Conservation (phyloP, 2,797 vertebrate species). For the Netta rufina region DNA sequence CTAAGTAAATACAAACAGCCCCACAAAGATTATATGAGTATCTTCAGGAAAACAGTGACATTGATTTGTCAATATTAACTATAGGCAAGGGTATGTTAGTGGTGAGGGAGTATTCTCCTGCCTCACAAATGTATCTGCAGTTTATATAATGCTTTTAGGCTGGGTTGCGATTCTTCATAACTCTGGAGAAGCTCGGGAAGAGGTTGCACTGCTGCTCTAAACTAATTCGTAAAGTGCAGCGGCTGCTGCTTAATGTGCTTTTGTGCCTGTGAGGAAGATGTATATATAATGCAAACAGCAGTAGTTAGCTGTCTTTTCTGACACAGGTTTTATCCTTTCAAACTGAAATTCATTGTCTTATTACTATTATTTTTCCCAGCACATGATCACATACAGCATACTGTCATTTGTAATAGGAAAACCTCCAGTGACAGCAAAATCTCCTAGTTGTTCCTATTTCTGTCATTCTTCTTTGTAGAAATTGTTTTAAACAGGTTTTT, state of each 20-base stretch:
- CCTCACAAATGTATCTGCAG: neutral
- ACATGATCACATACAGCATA: neutral
- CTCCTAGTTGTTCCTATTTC: neutral
- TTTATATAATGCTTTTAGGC: neutral
- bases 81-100: neutral
- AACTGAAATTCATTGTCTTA: neutral
- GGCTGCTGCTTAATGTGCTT: neutral
- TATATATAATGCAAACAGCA: slow-evolving; percentile 29
- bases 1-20: neutral
- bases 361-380: slow-evolving; percentile 9
- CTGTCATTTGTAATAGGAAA: slow-evolving; percentile 6
- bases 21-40: neutral
- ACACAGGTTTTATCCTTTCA: slow-evolving; percentile 18
- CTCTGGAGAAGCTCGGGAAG: neutral
- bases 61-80: neutral
- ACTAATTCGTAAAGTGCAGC: slow-evolving; percentile 11
- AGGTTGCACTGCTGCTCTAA: neutral
- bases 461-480: neutral
- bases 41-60: neutral
- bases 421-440: neutral
- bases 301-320: slow-evolving; percentile 25
- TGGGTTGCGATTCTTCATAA: neutral
- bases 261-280: slow-evolving; percentile 3
- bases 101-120: neutral
- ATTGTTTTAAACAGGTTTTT: slow-evolving; percentile 26